These are phyloP conservation scores for Scomber colias DNA, from an alignment of 2,113 vertebrate species.

Conservation along the genomic window DNA sequence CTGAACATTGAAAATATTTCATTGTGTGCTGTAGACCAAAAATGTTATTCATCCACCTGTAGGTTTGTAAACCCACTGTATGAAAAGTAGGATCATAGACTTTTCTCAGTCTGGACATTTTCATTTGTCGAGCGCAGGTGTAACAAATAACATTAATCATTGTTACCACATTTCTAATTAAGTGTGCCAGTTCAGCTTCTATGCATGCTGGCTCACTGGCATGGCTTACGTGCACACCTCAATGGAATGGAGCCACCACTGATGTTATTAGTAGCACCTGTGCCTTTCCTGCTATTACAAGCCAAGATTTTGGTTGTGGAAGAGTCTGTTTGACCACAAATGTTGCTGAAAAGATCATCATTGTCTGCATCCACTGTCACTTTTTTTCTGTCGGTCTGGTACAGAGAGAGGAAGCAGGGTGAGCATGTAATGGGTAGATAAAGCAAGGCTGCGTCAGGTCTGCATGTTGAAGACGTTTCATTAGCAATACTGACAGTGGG, in stretches of 20 bases:
- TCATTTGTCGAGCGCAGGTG: too few relatives aligned
- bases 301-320: background rate
- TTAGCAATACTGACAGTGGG: slow-evolving; percentile 33
- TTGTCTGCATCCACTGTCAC: too few relatives aligned
- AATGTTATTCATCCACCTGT: background rate
- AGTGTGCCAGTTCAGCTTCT: background rate
- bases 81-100: too few relatives aligned
- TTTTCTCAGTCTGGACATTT: background rate
- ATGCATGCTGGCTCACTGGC: too few relatives aligned
- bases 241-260: background rate
- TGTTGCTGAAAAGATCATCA: background rate
- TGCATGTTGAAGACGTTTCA: slow-evolving; percentile 40
- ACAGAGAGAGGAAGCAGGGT: too few relatives aligned
- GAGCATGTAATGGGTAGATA: background rate
- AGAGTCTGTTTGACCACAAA: background rate
- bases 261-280: background rate
- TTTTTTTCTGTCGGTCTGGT: too few relatives aligned
- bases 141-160: background rate
- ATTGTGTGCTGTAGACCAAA: background rate
- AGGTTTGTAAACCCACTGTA: too few relatives aligned
- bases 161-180: background rate
- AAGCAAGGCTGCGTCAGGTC: slow-evolving; percentile 18
- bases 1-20: background rate
- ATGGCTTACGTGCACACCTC: background rate
- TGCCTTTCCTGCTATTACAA: background rate